Conservation (phyloP, 2,797 vertebrate genomes). For the Discoglossus pictus region DNA sequence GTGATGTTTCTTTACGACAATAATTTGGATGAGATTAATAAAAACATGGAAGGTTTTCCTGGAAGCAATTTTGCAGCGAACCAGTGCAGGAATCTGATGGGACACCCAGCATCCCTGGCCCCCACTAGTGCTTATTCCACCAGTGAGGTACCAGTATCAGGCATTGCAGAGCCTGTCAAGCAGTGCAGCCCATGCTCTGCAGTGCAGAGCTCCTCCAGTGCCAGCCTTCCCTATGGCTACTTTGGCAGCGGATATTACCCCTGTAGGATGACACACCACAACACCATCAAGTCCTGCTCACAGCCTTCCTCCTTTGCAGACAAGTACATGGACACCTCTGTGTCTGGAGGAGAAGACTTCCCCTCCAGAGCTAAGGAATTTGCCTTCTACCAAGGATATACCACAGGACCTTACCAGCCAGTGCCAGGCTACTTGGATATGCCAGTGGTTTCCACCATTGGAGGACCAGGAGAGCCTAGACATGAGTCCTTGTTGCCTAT, state of each 20-base stretch:
- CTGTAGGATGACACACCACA: conserved; percentile 90
- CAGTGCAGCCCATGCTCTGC: conserved; percentile 95
- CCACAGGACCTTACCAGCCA: conserved; percentile 88
- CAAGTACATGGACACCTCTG: conserved; percentile 91
- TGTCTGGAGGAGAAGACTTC: conserved; percentile 86
- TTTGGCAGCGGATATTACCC: conserved; percentile 96
- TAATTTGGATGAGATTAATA: conserved; percentile 91
- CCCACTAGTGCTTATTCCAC: conserved; percentile 85
- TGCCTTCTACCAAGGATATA: conserved; percentile 95
- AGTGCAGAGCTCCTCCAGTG: conserved; percentile 88
- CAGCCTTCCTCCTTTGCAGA: conserved; percentile 86
- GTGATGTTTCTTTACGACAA: conserved; percentile 99
- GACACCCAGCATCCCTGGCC: conserved; percentile 90
- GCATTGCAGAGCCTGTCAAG: conserved; percentile 90
- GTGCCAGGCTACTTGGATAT: conserved; percentile 94
- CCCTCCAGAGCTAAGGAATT: conserved; percentile 92
- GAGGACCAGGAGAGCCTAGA: conserved; percentile 85
- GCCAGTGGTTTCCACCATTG: conserved; percentile 88
- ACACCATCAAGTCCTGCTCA: conserved; percentile 89
- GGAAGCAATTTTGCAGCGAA: conserved; percentile 89
- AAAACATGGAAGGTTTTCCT: conserved; percentile 91
- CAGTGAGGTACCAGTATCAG: conserved; percentile 86
- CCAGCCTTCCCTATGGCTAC: conserved; percentile 94
- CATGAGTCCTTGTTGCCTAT: conserved; percentile 91
- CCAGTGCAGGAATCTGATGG: conserved; percentile 95